Evolutionary conservation across 2,888 invertebrate species (phyloP).

Genomic region (Habrosyne pyritoides): DNA sequence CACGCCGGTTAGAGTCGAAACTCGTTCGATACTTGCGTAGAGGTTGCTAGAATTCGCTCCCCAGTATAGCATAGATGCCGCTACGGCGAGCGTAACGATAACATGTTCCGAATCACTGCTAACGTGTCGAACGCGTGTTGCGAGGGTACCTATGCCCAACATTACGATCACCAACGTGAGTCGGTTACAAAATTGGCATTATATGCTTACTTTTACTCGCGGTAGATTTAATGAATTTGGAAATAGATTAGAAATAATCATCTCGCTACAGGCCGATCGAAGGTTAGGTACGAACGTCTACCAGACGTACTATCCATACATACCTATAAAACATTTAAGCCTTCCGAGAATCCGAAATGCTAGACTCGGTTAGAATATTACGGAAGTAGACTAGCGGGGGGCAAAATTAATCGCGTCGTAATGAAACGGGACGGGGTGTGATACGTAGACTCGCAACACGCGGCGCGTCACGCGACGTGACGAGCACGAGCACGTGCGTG

Average conservation of each 20-base stretch:
- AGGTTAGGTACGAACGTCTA: no score
- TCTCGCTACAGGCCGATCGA: no score
- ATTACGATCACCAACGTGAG: not conserved
- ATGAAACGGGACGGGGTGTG: not conserved
- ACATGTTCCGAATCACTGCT: not conserved
- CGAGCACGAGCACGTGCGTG: conserved; percentile 33
- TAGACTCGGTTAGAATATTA: no score
- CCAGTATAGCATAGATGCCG: conserved; percentile 23
- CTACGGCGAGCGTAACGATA: not conserved
- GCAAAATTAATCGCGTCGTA: not conserved
- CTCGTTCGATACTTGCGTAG: conserved; percentile 12
- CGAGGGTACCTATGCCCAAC: not conserved
- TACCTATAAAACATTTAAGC: no score
- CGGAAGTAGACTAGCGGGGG: not conserved
- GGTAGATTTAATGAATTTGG: no score
- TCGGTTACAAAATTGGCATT: no score
- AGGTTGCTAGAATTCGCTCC: conserved; percentile 13
- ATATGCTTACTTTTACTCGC: no score
- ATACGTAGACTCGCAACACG: conserved; percentile 15
- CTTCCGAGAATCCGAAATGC: no score
- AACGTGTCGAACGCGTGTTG: conserved; percentile 6
- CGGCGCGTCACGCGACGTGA: conserved; percentile 16
- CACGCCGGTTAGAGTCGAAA: conserved; percentile 4
- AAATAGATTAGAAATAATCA: no score
- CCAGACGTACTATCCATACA: no score